Evolutionary conservation across 2,797 vertebrate genomes (phyloP).

Genomic region (Micrastur ruficollis): DNA sequence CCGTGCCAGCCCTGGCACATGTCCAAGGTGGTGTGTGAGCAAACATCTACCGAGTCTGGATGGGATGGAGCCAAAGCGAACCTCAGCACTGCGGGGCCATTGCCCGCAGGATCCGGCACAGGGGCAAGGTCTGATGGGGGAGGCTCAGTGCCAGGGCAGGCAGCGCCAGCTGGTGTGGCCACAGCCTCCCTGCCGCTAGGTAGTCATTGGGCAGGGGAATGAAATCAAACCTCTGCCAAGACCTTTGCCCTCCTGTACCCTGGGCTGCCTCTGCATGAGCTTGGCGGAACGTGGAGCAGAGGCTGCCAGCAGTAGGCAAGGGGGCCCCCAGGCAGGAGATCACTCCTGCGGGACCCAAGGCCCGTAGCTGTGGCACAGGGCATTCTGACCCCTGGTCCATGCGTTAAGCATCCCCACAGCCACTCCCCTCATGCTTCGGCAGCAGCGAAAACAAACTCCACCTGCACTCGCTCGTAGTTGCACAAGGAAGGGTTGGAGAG

Average conservation of each 20-base stretch:
- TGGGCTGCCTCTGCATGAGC: not conserved
- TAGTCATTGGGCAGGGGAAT: too few relatives aligned
- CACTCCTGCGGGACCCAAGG: accelerated
- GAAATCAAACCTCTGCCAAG: not conserved
- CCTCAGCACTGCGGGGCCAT: accelerated
- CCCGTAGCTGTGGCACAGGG: not conserved
- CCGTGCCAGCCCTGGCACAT: accelerated
- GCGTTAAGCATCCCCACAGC: accelerated
- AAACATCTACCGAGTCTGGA: not conserved
- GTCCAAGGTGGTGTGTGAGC: accelerated
- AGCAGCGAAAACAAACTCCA: not conserved
- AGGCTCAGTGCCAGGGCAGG: accelerated
- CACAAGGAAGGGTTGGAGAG: accelerated
- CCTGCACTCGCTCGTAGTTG: accelerated
- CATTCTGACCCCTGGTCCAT: accelerated
- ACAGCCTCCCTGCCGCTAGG: not conserved
- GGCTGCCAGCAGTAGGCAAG: not conserved
- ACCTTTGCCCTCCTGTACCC: not conserved
- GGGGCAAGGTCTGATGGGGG: accelerated
- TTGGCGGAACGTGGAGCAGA: not conserved
- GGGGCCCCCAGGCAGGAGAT: too few relatives aligned
- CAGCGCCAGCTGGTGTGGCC: accelerated
- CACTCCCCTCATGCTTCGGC: accelerated
- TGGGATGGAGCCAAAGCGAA: not conserved
- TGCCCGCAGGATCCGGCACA: accelerated